These are phyloP conservation scores for Herpetotheres cachinnans DNA, from an alignment of 2,113 vertebrate genomes.

Conservation along the genomic window DNA sequence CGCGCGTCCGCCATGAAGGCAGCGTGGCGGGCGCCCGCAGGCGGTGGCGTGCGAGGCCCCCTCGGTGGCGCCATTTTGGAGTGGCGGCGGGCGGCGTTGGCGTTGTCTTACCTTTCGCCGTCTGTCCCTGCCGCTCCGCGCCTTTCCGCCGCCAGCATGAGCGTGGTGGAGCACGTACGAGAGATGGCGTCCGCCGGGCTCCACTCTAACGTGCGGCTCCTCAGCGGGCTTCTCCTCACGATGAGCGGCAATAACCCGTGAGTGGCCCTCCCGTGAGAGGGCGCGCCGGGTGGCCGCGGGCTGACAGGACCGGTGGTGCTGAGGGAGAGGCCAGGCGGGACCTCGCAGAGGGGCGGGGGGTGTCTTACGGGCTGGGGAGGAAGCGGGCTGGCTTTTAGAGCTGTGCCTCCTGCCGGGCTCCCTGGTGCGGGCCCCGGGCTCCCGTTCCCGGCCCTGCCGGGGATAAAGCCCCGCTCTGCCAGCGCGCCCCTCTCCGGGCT, in stretches of 20 bases:
- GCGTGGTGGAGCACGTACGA: constrained; percentile 92
- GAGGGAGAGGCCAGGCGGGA: not conserved
- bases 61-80: constrained; percentile 68
- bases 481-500: too few relatives aligned
- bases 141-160: constrained; percentile 68
- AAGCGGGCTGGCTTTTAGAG: not conserved
- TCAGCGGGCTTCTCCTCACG: constrained; percentile 93
- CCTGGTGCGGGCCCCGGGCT: not conserved
- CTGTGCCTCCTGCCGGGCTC: not conserved
- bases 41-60: not conserved
- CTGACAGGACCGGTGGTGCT: not conserved
- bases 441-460: not conserved
- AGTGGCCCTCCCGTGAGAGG: constrained; percentile 63
- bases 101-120: fast-evolving
- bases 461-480: not conserved
- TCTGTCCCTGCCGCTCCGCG: not conserved
- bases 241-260: constrained; percentile 99
- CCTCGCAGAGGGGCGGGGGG: not conserved
- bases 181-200: constrained; percentile 96
- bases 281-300: not conserved
- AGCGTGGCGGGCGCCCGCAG: not conserved
- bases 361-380: not conserved
- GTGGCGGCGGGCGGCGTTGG: not conserved
- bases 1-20: fast-evolving
- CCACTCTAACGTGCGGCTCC: constrained; percentile 93